phyloP scores from a whole-genome alignment of 2,888 invertebrate genomes.

The Saturnia pavonia region DNA sequence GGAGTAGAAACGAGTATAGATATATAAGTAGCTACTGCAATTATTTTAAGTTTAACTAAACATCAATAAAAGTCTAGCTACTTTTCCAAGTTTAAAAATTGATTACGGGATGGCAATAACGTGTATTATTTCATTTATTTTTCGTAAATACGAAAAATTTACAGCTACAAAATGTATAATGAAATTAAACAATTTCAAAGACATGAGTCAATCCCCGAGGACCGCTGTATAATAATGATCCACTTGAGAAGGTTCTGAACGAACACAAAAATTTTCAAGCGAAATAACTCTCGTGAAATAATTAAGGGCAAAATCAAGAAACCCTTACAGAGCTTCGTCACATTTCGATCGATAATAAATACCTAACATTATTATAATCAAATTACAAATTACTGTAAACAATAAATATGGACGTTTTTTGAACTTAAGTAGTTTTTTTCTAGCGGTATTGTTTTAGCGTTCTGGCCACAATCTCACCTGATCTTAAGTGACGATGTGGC shows the following conservation, averaged over 20 bases:
- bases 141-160: neutral
- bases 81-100: too few relatives aligned
- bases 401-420: too few relatives aligned
- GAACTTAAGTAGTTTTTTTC: too few relatives aligned
- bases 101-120: too few relatives aligned
- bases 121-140: neutral
- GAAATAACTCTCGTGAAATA: slow-evolving; percentile 6
- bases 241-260: neutral
- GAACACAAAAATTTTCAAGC: neutral
- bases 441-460: too few relatives aligned
- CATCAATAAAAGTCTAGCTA: too few relatives aligned
- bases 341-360: neutral
- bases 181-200: slow-evolving; percentile 3
- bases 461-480: too few relatives aligned
- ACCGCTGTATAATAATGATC: neutral
- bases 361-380: neutral
- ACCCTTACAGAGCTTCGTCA: neutral
- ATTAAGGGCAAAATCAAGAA: slow-evolving; percentile 4
- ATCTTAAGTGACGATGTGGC: too few relatives aligned
- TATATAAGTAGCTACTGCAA: too few relatives aligned
- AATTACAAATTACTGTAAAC: too few relatives aligned
- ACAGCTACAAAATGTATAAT: neutral
- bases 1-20: too few relatives aligned
- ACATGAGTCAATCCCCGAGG: neutral
- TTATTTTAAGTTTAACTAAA: too few relatives aligned